Evolutionary conservation across 2,113 vertebrate species (phyloP), one percentile per base, ranked within the genome.

Genomic region (Vulpes vulpes): DNA sequence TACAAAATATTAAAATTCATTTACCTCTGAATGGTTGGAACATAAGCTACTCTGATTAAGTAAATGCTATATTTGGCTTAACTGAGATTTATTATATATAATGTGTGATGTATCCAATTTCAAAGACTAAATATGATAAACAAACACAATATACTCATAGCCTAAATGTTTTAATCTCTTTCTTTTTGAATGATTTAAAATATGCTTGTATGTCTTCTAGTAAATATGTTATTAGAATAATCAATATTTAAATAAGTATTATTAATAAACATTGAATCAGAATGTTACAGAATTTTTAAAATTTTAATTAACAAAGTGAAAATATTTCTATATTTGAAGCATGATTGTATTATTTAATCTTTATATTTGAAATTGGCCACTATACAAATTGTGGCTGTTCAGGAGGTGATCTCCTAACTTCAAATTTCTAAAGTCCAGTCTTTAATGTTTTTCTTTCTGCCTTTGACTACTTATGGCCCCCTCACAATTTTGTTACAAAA

Each of bases 1-100:
- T 97, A 79, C 25, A 95, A 95, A 98, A 93, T 97, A 97, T 97
- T 97, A 97, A 98, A 97, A 96, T 98, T 98, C 82, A 97, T 95
- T 97, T 97, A 91, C 60, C 92, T 96, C 94, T 94, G 95, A 96
- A 94, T 95, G 49, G 38, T 96, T 94, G 86, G 83, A 97, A 92
- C 95, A 94, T 94, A 97, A 96, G 86, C 79, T 89, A 93, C 67
- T 96, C 59, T 97, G 97, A 97, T 98, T 95, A 95, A 96, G 82
- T 98, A 79, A 98, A 96, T 64, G 53, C 92, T 95, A 96, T 97
- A 97, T 97, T 97, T 96, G 92, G 73, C 89, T 94, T 97, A 89
- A 95, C 76, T 64, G 74, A 95, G 83, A 97, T 95, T 94, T 94
- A 96, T 95, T 94, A 95, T 43, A 93, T 91, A 91, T 82, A 97